These are phyloP conservation scores for Calypte anna DNA, from an alignment of 2,113 vertebrate species.

Conservation along the genomic window DNA sequence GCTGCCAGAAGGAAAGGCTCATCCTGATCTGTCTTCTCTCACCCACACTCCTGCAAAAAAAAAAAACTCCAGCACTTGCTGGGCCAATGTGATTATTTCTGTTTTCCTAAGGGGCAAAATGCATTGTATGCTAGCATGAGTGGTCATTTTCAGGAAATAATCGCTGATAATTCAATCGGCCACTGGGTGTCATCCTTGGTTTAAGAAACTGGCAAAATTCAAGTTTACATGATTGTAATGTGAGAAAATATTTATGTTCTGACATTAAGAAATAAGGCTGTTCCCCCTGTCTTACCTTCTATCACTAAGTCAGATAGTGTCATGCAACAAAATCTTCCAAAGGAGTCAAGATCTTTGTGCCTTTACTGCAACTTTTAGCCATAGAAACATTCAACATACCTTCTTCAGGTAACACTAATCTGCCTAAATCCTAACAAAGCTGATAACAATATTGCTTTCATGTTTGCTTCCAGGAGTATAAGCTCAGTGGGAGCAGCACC, in stretches of 20 bases:
- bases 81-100: fast-evolving
- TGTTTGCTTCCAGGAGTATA: not conserved
- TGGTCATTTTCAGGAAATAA: fast-evolving
- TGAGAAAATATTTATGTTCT: not conserved
- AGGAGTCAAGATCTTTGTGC: not conserved
- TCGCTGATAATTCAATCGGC: not conserved
- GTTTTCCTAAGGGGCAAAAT: not conserved
- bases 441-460: not conserved
- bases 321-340: not conserved
- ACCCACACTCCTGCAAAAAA: not conserved
- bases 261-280: not conserved
- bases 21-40: not conserved
- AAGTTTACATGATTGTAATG: fast-evolving
- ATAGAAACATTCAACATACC: not conserved
- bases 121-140: fast-evolving
- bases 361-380: not conserved
- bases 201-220: not conserved
- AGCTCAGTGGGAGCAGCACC: not conserved
- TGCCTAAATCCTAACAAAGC: not conserved
- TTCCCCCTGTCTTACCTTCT: not conserved
- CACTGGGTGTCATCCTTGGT: constrained; percentile 14
- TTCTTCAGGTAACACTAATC: not conserved
- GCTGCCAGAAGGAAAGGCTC: not conserved
- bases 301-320: not conserved
- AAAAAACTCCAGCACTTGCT: not conserved